A percentile compares a stretch with the other conserved stretches of the same genome.
Evolutionary conservation across 2,113 vertebrate genomes (phyloP).

Genomic region (Microtus oregoni): DNA sequence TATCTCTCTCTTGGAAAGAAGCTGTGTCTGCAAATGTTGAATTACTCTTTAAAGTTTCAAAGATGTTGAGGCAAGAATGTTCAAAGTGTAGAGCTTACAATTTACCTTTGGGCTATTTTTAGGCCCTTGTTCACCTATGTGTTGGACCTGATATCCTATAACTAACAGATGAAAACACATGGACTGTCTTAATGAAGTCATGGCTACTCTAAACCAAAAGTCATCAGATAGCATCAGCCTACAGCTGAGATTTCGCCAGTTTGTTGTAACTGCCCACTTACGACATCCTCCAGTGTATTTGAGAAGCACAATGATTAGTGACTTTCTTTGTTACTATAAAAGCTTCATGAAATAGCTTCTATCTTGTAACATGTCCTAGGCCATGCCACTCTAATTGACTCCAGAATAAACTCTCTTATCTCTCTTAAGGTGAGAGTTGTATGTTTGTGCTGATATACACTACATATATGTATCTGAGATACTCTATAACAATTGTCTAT

Average conservation of each 20-base stretch:
- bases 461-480: neutral
- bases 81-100: neutral
- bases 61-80: neutral
- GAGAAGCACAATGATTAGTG: neutral
- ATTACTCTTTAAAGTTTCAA: neutral
- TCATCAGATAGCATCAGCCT: neutral
- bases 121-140: neutral
- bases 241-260: neutral
- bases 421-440: neutral
- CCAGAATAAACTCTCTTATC: neutral
- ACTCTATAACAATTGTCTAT: neutral
- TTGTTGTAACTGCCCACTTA: neutral
- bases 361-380: neutral
- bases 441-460: neutral
- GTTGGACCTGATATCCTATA: neutral
- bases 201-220: neutral
- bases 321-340: neutral
- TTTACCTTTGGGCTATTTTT: neutral
- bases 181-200: neutral
- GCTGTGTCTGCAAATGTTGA: neutral
- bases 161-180: neutral
- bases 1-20: neutral
- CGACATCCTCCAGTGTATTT: rapidly evolving
- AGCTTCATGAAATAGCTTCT: neutral
- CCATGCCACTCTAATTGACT: neutral